Evolutionary conservation across 53 echinoderm and acorn worm genomes (phyloP).

Genomic region (Paracentrotus lividus): DNA sequence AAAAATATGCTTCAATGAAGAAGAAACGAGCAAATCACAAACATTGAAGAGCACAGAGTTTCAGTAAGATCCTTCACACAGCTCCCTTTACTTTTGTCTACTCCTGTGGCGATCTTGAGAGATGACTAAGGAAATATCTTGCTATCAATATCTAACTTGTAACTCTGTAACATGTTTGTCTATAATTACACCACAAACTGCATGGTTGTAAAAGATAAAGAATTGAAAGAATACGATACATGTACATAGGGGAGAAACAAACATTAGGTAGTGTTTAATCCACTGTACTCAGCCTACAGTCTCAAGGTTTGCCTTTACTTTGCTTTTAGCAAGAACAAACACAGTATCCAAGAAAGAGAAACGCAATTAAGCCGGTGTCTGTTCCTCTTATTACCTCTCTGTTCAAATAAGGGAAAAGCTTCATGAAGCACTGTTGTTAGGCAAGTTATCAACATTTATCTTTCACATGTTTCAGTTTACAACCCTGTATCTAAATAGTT

Average conservation of each 20-base stretch:
- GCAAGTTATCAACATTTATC: constrained; percentile 17
- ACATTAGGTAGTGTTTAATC: constrained; percentile 3
- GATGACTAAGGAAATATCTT: neutral
- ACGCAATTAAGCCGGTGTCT: neutral
- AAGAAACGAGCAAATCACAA: neutral
- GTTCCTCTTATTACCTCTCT: neutral
- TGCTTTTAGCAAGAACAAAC: constrained; percentile 49
- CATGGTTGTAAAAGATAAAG: constrained; percentile 4
- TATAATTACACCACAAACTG: constrained; percentile 18
- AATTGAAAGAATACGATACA: constrained; percentile 11
- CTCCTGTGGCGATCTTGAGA: neutral
- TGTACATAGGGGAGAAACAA: constrained; percentile 39
- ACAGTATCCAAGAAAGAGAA: constrained; percentile 18
- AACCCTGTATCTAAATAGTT: neutral
- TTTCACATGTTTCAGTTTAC: neutral
- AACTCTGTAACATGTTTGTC: neutral
- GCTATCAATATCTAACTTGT: constrained; percentile 27
- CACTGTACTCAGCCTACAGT: neutral
- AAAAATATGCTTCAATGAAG: neutral
- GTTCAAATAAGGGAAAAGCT: neutral
- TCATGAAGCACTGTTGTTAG: constrained; percentile 33
- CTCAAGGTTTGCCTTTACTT: constrained; percentile 32
- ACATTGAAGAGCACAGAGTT: neutral
- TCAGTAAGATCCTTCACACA: neutral
- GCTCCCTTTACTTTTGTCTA: neutral